Conservation (phyloP, 1,140 invertebrate species). For the Camponotus floridanus region DNA sequence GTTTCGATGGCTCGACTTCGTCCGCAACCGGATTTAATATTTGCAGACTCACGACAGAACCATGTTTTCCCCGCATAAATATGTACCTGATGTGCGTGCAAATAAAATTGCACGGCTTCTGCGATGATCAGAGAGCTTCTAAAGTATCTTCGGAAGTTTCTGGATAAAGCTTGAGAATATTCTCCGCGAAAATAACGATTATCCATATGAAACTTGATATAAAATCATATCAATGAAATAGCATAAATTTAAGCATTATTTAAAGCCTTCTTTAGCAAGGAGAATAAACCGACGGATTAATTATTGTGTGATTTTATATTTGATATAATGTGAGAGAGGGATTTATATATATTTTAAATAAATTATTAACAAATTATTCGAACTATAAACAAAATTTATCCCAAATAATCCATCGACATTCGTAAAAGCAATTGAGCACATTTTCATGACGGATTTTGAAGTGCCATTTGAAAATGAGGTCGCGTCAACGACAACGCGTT, state of each 20-base stretch:
- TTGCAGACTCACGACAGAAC: conserved; percentile 5
- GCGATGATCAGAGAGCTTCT: conserved; percentile 17
- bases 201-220: background rate
- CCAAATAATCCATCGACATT: background rate
- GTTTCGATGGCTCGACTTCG: background rate
- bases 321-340: background rate
- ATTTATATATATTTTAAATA: background rate
- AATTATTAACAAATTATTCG: background rate
- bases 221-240: background rate
- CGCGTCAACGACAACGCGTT: conserved; percentile 38
- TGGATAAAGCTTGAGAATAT: background rate
- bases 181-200: background rate
- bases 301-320: background rate
- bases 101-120: conserved; percentile 28
- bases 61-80: conserved; percentile 25
- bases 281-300: conserved; percentile 13
- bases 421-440: background rate
- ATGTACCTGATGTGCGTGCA: conserved; percentile 25
- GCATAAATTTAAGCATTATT: conserved; percentile 7
- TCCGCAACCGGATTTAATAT: conserved; percentile 20
- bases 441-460: conserved; percentile 11
- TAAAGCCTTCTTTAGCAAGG: background rate
- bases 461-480: conserved; percentile 50
- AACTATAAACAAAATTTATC: background rate
- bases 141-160: background rate